A percentile compares a stretch with the other conserved stretches of the same genome.
Evolutionary conservation across 2,888 invertebrate species (phyloP).

Genomic region (Asteroscopus sphinx): DNA sequence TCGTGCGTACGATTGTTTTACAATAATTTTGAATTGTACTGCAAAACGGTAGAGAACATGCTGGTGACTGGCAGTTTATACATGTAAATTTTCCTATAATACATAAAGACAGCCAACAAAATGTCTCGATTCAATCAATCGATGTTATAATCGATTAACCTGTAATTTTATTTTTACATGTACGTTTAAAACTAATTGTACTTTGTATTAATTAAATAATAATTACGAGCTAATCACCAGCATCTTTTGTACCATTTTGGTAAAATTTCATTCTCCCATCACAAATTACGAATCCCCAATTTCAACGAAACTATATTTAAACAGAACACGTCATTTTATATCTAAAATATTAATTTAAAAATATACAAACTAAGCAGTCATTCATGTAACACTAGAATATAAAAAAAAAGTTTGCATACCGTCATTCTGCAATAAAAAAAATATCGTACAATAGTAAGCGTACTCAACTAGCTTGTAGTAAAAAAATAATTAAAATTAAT

Average conservation of each 20-base stretch:
- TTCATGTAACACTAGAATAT: slow-evolving; percentile 85
- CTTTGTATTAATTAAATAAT: slow-evolving; percentile 35
- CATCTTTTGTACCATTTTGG: slow-evolving; percentile 54
- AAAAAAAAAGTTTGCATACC: slow-evolving; percentile 73
- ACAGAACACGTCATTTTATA: slow-evolving; percentile 77
- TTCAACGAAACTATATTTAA: slow-evolving; percentile 74
- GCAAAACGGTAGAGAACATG: slow-evolving; percentile 65
- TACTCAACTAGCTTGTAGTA: slow-evolving; percentile 83
- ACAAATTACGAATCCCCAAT: slow-evolving; percentile 66
- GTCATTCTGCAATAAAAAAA: slow-evolving; percentile 73
- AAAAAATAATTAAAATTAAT: slow-evolving; percentile 77
- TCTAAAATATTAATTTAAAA: slow-evolving; percentile 80
- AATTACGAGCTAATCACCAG: slow-evolving; percentile 46
- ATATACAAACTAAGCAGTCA: slow-evolving; percentile 89
- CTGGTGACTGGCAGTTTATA: slow-evolving; percentile 34
- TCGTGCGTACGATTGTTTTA: slow-evolving; percentile 66
- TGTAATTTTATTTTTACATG: slow-evolving; percentile 19
- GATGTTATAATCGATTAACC: slow-evolving; percentile 32
- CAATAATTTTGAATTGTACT: slow-evolving; percentile 64
- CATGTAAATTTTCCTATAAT: slow-evolving; percentile 29
- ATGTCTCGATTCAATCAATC: slow-evolving; percentile 30
- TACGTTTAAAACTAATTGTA: slow-evolving; percentile 46
- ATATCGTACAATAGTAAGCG: slow-evolving; percentile 87
- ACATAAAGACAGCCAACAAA: slow-evolving; percentile 29
- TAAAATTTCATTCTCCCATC: slow-evolving; percentile 63